Evolutionary conservation across 2,797 vertebrate genomes (phyloP).

Genomic region (Varecia variegata): DNA sequence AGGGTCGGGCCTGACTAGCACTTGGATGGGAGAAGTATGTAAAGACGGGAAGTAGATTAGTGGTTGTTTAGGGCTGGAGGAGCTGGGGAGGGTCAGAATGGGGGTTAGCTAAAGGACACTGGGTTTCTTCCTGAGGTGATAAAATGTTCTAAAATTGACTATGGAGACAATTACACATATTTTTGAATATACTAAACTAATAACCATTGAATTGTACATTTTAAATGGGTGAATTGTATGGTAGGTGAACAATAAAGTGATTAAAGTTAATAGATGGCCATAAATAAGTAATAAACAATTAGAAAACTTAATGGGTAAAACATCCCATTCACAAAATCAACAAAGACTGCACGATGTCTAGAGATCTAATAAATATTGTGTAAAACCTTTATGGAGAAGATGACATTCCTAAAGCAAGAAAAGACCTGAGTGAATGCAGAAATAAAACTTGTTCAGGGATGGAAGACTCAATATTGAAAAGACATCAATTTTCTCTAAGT

Average conservation of each 20-base stretch:
- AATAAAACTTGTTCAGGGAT: background rate
- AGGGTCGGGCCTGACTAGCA: no score
- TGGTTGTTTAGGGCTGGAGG: background rate
- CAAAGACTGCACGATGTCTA: background rate
- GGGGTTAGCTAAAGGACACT: background rate
- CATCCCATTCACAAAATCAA: background rate
- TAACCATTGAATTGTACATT: background rate
- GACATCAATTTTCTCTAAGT: background rate
- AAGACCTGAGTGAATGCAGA: slow-evolving; percentile 13
- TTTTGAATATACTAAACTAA: background rate
- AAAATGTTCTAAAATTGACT: background rate
- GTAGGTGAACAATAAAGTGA: background rate
- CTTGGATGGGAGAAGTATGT: no score
- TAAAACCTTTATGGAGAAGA: slow-evolving; percentile 12
- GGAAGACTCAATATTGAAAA: background rate
- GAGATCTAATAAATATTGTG: background rate
- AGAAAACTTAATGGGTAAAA: background rate
- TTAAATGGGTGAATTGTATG: background rate
- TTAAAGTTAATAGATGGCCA: background rate
- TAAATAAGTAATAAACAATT: background rate
- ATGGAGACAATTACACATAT: background rate
- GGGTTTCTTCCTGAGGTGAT: background rate
- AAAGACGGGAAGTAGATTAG: background rate
- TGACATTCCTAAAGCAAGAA: background rate
- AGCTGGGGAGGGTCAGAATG: background rate